Percentiles rank a stretch among this genome's conserved stretches.
These are phyloP conservation scores for Apamea sordens DNA, from an alignment of 2,888 invertebrate genomes.

Conservation along the genomic window DNA sequence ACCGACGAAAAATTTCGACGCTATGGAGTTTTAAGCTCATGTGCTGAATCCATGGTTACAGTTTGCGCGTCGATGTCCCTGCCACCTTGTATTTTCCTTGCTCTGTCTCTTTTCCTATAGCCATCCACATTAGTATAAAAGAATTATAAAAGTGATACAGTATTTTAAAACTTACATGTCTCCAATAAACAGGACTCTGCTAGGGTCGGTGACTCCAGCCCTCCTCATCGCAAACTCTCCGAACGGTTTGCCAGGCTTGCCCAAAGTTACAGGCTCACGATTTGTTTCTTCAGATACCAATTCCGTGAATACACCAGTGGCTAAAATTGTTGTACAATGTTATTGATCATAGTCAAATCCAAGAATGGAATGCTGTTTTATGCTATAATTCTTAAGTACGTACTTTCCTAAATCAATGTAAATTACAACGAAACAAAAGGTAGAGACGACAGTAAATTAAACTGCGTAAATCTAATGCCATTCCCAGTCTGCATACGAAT, in stretches of 20 bases:
- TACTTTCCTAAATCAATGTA: not conserved
- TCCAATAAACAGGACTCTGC: conserved; percentile 94
- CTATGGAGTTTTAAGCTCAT: too few species aligned
- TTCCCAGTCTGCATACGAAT: too few species aligned
- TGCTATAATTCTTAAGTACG: too few species aligned
- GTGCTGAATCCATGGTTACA: too few species aligned
- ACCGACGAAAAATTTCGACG: too few species aligned
- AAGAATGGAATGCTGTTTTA: not conserved
- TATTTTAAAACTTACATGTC: conserved; percentile 92
- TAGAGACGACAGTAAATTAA: too few species aligned
- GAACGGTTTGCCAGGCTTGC: conserved; percentile 87
- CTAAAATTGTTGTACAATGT: conserved; percentile 71
- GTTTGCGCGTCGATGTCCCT: too few species aligned
- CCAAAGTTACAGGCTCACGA: conserved; percentile 82
- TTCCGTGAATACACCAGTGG: conserved; percentile 83
- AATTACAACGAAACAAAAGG: not conserved
- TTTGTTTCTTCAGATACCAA: conserved; percentile 81
- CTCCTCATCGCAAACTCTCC: conserved; percentile 88
- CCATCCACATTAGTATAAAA: not conserved
- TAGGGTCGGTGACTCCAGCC: conserved; percentile 91
- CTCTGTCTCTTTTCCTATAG: not conserved
- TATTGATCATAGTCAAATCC: not conserved
- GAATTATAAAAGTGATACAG: too few species aligned
- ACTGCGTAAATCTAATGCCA: too few species aligned
- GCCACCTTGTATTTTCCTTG: not conserved